These are phyloP conservation scores for Onychostruthus taczanowskii DNA, from an alignment of 2,113 vertebrate species.

Conservation along the genomic window DNA sequence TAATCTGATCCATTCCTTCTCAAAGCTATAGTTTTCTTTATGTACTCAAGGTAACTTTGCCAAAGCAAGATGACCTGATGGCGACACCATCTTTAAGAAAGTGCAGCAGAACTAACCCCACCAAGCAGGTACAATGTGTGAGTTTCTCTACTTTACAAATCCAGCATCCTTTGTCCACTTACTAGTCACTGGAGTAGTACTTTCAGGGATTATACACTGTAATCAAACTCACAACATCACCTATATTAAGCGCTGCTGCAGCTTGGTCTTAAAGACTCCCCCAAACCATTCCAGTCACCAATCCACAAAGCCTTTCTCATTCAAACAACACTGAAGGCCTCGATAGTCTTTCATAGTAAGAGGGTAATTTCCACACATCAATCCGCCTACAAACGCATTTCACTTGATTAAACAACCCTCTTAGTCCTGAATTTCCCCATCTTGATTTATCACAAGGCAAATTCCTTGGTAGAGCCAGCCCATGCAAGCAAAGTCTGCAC, in stretches of 20 bases:
- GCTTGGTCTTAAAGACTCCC: not conserved
- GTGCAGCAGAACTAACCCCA: not conserved
- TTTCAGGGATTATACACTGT: not conserved
- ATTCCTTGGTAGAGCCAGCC: not conserved
- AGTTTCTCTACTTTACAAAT: not conserved
- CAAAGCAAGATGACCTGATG: not conserved
- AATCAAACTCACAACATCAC: not conserved
- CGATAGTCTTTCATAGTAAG: not conserved
- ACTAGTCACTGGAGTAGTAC: not conserved
- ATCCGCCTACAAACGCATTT: not conserved
- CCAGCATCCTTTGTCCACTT: not conserved
- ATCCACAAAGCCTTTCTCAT: not conserved
- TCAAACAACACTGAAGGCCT: not conserved
- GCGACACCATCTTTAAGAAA: not conserved
- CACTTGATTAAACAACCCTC: not conserved
- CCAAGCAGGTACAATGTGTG: not conserved
- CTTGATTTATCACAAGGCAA: not conserved
- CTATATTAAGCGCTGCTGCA: not conserved
- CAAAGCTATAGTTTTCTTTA: not conserved
- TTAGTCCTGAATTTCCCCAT: not conserved
- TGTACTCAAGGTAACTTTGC: not conserved
- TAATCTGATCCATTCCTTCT: not conserved
- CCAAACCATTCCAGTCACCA: not conserved
- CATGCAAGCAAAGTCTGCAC: not conserved
- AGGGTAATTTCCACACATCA: not conserved